Conservation (phyloP, 2,113 vertebrate genomes). For the Xiphias gladius region DNA sequence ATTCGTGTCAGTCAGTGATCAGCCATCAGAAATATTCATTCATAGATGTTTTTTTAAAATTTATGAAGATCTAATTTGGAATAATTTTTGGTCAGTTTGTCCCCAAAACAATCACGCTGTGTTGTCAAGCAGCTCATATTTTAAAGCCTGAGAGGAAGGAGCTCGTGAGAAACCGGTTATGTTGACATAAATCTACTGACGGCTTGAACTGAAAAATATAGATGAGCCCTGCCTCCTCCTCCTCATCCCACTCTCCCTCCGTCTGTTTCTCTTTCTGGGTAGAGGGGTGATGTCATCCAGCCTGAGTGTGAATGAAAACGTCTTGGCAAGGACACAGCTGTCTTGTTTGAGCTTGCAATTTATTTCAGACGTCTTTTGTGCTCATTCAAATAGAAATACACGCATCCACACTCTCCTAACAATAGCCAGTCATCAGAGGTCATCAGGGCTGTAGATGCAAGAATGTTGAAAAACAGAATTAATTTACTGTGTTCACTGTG, state of each 20-base stretch:
- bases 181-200: conserved; percentile 62
- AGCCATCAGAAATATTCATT: background rate
- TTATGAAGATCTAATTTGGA: background rate
- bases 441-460: conserved; percentile 23
- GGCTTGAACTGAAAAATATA: conserved; percentile 63
- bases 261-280: conserved; percentile 41
- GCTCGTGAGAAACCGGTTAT: conserved; percentile 35
- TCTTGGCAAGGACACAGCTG: conserved; percentile 75
- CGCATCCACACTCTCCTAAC: conserved; percentile 62
- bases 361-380: conserved; percentile 71
- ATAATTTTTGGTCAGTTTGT: background rate
- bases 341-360: conserved; percentile 73
- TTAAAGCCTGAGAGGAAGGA: conserved; percentile 15
- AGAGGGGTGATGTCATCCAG: conserved; percentile 73
- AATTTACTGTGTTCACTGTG: conserved; percentile 8
- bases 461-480: conserved; percentile 29
- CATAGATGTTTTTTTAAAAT: background rate
- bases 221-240: conserved; percentile 20
- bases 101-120: background rate
- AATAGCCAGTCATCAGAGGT: conserved; percentile 59
- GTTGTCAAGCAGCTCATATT: conserved; percentile 17
- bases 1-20: background rate
- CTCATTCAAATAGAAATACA: conserved; percentile 69
- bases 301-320: conserved; percentile 70
- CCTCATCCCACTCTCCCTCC: background rate